Conservation (phyloP, 2,888 invertebrate genomes). For the Phrixothrix hirtus region DNA sequence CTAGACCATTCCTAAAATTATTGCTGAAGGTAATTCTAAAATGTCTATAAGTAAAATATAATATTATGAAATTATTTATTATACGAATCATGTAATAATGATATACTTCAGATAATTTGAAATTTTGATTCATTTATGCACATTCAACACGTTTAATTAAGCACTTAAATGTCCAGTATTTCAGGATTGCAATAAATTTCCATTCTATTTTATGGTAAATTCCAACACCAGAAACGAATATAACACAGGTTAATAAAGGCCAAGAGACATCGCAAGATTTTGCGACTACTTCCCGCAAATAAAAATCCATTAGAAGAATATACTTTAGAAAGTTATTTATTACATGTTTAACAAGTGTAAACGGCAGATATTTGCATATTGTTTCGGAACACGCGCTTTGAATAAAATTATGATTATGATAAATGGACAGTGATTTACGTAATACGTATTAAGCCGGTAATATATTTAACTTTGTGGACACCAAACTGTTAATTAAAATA, state of each 20-base stretch:
- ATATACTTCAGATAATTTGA: too few relatives aligned
- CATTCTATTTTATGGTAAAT: too few relatives aligned
- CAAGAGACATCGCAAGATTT: constrained; percentile 6
- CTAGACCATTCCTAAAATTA: too few relatives aligned
- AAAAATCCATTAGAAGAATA: constrained; percentile 22
- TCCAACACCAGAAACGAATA: too few relatives aligned
- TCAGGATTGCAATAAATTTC: too few relatives aligned
- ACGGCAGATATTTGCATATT: constrained; percentile 38
- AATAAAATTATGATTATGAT: constrained; percentile 35
- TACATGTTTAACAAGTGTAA: constrained; percentile 35
- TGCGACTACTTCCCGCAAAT: constrained; percentile 14
- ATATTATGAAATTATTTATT: too few relatives aligned
- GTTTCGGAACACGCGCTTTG: constrained; percentile 36
- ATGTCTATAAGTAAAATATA: too few relatives aligned
- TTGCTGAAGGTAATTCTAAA: too few relatives aligned
- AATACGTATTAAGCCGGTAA: constrained; percentile 28
- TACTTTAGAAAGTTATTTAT: constrained; percentile 35
- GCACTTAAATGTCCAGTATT: too few relatives aligned
- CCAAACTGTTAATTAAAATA: constrained; percentile 30
- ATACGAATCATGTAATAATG: too few relatives aligned
- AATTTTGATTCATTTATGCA: too few relatives aligned
- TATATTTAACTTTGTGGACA: constrained; percentile 29
- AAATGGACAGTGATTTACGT: constrained; percentile 30
- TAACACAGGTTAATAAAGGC: neutral
- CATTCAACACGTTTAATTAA: too few relatives aligned